Evolutionary conservation across 1,140 invertebrate species (phyloP).

Genomic region (Drosophila hydei): DNA sequence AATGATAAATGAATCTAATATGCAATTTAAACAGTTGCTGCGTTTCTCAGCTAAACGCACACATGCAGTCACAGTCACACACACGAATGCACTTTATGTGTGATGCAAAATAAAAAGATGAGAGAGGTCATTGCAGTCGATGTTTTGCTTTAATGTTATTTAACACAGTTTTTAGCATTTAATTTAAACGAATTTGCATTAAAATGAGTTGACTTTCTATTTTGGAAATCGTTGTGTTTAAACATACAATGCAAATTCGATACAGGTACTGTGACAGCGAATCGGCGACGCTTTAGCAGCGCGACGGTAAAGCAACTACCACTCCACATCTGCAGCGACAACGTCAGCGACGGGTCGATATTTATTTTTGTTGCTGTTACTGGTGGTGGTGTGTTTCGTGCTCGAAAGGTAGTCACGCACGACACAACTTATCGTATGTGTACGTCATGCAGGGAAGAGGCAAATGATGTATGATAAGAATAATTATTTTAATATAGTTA

Average conservation of each 20-base stretch:
- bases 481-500: not conserved
- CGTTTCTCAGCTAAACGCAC: slow-evolving; percentile 50
- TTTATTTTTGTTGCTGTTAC: slow-evolving; percentile 35
- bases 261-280: slow-evolving; percentile 29
- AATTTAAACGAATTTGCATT: slow-evolving; percentile 16
- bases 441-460: not conserved
- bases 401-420: not conserved
- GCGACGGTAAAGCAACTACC: slow-evolving; percentile 46
- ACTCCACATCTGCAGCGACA: slow-evolving; percentile 36
- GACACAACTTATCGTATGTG: not conserved
- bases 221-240: slow-evolving; percentile 20
- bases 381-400: slow-evolving; percentile 10
- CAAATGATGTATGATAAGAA: not conserved
- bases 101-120: not conserved
- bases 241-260: slow-evolving; percentile 46
- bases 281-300: slow-evolving; percentile 41
- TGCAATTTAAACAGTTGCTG: slow-evolving; percentile 55
- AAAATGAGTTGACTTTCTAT: slow-evolving; percentile 39
- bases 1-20: slow-evolving; percentile 51
- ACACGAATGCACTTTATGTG: slow-evolving; percentile 13
- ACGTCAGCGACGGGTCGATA: slow-evolving; percentile 36
- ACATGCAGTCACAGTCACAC: not conserved
- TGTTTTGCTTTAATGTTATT: slow-evolving; percentile 18
- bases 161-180: slow-evolving; percentile 11
- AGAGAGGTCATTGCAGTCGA: not conserved